Conservation (phyloP, 1,140 invertebrate genomes). For the Caligus rogercresseyi region DNA sequence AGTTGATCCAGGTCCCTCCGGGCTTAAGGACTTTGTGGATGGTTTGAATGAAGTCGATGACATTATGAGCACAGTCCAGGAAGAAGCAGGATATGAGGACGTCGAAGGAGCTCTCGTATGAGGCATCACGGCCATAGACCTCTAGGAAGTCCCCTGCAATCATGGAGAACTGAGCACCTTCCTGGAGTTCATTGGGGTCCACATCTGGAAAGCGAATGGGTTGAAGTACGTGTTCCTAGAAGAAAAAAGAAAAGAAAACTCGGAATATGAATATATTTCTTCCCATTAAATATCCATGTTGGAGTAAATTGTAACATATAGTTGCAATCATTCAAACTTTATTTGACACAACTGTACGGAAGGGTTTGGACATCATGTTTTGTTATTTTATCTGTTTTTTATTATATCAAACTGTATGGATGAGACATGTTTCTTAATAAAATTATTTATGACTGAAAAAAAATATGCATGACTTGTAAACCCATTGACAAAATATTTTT, state of each 20-base stretch:
- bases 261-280: not conserved
- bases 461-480: no score
- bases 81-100: slow-evolving; percentile 94
- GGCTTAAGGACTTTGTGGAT: slow-evolving; percentile 49
- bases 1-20: slow-evolving; percentile 69
- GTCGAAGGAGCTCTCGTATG: slow-evolving; percentile 34
- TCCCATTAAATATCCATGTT: not conserved
- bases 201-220: slow-evolving; percentile 74
- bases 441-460: no score
- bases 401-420: no score
- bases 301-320: no score
- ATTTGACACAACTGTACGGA: no score
- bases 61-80: slow-evolving; percentile 91
- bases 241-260: no score
- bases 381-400: no score
- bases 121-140: slow-evolving; percentile 33
- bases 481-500: no score
- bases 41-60: slow-evolving; percentile 81
- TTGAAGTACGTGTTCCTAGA: slow-evolving; percentile 40
- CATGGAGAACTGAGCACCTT: slow-evolving; percentile 69
- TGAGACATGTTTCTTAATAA: no score
- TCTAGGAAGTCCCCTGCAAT: slow-evolving; percentile 82
- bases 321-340: no score
- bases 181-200: slow-evolving; percentile 46
- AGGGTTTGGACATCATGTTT: no score